These are phyloP conservation scores for Meloidogyne chitwoodi DNA, from an alignment of 1,140 invertebrate genomes.

Conservation along the genomic window DNA sequence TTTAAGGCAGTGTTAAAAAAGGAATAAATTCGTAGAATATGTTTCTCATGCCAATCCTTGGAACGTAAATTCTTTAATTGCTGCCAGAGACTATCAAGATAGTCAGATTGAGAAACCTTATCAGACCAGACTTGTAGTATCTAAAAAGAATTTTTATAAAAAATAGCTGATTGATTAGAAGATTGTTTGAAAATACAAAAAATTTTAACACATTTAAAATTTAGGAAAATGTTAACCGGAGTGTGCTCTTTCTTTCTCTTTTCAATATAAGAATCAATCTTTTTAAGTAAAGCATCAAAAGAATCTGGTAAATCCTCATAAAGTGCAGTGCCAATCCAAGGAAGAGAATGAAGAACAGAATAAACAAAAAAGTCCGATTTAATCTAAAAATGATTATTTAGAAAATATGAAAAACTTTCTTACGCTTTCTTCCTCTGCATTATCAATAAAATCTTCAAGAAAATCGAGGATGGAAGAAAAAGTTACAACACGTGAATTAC, in stretches of 20 bases:
- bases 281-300: constrained; percentile 79
- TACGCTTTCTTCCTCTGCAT: constrained; percentile 84
- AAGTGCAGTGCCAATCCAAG: constrained; percentile 75
- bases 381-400: constrained; percentile 62
- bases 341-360: constrained; percentile 82
- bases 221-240: constrained; percentile 1
- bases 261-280: constrained; percentile 85
- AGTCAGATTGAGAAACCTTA: constrained; percentile 91
- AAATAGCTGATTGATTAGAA: too few relatives aligned
- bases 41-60: constrained; percentile 94
- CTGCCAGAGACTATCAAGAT: constrained; percentile 92
- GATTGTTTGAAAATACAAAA: too few relatives aligned
- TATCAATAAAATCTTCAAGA: constrained; percentile 86
- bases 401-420: not conserved
- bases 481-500: constrained; percentile 92
- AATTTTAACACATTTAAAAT: too few relatives aligned
- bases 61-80: constrained; percentile 84
- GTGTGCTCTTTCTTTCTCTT: constrained; percentile 45
- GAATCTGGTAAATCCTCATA: constrained; percentile 1
- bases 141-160: constrained; percentile 4
- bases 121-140: constrained; percentile 81
- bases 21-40: constrained; percentile 87
- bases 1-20: constrained; percentile 89
- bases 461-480: constrained; percentile 83
- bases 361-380: constrained; percentile 93